Evolutionary conservation across 2,888 invertebrate species (phyloP).

Genomic region (Orthosia gothica): DNA sequence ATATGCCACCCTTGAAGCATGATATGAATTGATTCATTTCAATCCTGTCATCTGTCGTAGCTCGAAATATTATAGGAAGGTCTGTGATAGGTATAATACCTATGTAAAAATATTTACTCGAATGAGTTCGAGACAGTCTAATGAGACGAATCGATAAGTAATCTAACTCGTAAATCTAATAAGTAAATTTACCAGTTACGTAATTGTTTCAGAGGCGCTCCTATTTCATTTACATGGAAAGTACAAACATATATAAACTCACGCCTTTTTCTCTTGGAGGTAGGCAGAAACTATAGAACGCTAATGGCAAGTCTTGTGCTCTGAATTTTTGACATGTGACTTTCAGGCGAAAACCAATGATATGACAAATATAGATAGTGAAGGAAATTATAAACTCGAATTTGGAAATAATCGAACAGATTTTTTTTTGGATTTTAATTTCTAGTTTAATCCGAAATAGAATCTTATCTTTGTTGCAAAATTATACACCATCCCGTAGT

Average conservation of each 20-base stretch:
- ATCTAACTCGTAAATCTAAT: too few relatives aligned
- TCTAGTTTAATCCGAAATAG: too few relatives aligned
- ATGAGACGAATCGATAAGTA: not conserved
- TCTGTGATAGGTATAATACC: not conserved
- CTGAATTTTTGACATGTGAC: not conserved
- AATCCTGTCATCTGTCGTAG: not conserved
- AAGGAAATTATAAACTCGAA: too few relatives aligned
- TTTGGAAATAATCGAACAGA: too few relatives aligned
- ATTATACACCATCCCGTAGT: too few relatives aligned
- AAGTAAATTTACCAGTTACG: slow-evolving; percentile 5
- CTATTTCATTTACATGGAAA: not conserved
- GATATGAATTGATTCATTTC: slow-evolving; percentile 28
- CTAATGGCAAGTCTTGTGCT: not conserved
- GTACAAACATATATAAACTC: too few relatives aligned
- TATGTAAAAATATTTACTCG: not conserved
- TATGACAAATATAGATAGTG: too few relatives aligned
- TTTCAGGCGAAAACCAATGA: not conserved
- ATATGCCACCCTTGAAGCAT: slow-evolving; percentile 8
- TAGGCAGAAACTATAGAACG: too few relatives aligned
- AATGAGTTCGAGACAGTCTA: not conserved
- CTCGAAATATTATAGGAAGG: not conserved
- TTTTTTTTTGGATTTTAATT: too few relatives aligned
- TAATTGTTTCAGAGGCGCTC: not conserved
- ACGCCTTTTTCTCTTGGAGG: too few relatives aligned
- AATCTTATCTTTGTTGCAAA: too few relatives aligned